Evolutionary conservation across 2,113 vertebrate genomes (phyloP).

Genomic region (Pungitius pungitius): DNA sequence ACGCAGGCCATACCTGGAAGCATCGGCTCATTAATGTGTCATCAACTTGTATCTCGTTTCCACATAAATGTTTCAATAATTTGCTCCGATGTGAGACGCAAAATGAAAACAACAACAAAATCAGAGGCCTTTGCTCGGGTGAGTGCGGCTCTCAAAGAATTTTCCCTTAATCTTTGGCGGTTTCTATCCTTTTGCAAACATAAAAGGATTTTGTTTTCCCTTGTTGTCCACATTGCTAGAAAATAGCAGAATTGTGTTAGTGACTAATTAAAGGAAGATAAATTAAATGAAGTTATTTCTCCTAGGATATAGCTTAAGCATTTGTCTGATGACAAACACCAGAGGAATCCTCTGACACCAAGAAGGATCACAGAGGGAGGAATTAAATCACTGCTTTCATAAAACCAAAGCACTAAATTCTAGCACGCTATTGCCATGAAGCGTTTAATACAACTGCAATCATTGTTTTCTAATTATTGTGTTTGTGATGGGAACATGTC

Average conservation of each 20-base stretch:
- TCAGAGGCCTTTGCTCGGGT: slow-evolving; percentile 50
- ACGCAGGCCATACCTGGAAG: slow-evolving; percentile 80
- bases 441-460: slow-evolving; percentile 43
- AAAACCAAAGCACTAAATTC: slow-evolving; percentile 57
- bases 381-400: slow-evolving; percentile 46
- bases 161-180: slow-evolving; percentile 53
- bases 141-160: slow-evolving; percentile 56
- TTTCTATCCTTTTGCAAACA: slow-evolving; percentile 57
- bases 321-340: slow-evolving; percentile 69
- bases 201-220: slow-evolving; percentile 51
- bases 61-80: slow-evolving; percentile 69
- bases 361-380: slow-evolving; percentile 59
- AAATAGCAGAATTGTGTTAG: slow-evolving; percentile 72
- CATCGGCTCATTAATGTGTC: slow-evolving; percentile 76
- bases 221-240: slow-evolving; percentile 55
- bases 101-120: slow-evolving; percentile 47
- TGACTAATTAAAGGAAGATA: slow-evolving; percentile 75
- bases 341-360: slow-evolving; percentile 55
- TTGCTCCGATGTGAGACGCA: slow-evolving; percentile 56
- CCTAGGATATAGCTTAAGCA: slow-evolving; percentile 62
- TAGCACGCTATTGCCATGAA: slow-evolving; percentile 50
- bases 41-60: slow-evolving; percentile 63
- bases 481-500: not conserved
- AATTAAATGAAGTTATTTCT: slow-evolving; percentile 73
- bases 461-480: not conserved